phyloP scores from a whole-genome alignment of 2,797 vertebrate genomes.

The Fundulus diaphanus region DNA sequence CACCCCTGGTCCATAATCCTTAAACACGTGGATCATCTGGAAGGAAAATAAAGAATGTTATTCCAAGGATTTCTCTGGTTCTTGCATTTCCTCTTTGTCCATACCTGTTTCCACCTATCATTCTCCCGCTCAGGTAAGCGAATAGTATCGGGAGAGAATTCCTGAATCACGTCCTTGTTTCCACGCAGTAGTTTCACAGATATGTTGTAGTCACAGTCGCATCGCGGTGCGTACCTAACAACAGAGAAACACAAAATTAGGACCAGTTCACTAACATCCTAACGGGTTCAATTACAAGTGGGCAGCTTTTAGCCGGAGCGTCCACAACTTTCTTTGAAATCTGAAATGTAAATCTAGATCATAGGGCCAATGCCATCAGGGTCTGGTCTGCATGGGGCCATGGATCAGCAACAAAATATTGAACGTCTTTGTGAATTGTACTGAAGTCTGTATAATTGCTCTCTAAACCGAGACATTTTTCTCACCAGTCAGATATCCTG shows the following conservation, averaged over 20 bases:
- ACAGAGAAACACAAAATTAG: not conserved
- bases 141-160: conserved; percentile 75
- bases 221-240: conserved; percentile 86
- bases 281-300: not conserved
- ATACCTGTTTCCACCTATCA: conserved; percentile 85
- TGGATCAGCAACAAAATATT: not conserved
- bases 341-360: not conserved
- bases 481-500: conserved; percentile 90
- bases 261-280: not conserved
- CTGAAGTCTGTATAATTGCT: not conserved
- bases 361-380: not conserved
- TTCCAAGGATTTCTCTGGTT: not conserved
- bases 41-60: conserved; percentile 12
- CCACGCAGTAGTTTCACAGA: conserved; percentile 81
- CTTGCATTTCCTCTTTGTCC: not conserved
- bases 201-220: conserved; percentile 85
- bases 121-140: conserved; percentile 88
- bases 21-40: conserved; percentile 88
- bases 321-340: not conserved
- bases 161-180: conserved; percentile 65
- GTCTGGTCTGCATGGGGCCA: not conserved
- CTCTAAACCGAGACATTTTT: not conserved
- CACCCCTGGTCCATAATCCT: conserved; percentile 87
- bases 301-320: not conserved
- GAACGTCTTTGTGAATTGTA: not conserved